Conservation (phyloP, 2,113 vertebrate genomes). For the Rhea pennata region DNA sequence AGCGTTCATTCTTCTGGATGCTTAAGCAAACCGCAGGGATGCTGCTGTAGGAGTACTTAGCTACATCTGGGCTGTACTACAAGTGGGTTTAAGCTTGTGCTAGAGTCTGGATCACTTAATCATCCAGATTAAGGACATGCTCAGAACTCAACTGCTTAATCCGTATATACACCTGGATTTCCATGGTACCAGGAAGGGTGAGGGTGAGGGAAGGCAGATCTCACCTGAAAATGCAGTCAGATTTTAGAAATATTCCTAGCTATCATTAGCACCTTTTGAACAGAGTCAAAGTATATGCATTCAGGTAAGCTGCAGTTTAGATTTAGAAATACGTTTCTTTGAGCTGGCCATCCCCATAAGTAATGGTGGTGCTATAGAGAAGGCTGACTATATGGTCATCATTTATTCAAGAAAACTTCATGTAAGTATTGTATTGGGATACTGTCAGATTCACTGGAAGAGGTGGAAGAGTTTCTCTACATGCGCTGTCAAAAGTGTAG, state of each 20-base stretch:
- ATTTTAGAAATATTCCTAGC: background rate
- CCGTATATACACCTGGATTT: background rate
- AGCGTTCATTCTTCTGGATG: background rate
- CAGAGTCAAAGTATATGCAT: background rate
- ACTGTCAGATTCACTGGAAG: background rate
- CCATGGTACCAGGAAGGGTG: background rate
- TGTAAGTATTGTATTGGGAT: background rate
- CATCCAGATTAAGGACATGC: background rate
- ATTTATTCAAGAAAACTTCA: background rate
- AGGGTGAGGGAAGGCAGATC: background rate
- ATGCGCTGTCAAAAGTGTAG: background rate
- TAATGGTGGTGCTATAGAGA: background rate
- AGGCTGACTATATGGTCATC: background rate
- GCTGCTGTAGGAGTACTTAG: background rate
- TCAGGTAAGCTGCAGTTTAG: background rate
- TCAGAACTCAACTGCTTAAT: background rate
- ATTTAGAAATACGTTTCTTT: background rate
- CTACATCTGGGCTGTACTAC: background rate
- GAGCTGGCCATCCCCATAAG: background rate
- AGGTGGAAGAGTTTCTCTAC: background rate
- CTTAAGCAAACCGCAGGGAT: accelerated
- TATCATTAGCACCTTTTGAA: background rate
- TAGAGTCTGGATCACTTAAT: background rate
- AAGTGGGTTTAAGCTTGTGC: background rate
- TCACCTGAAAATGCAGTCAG: background rate